Conservation (phyloP, 2,888 invertebrate genomes). For the Lochmaea crataegi region DNA sequence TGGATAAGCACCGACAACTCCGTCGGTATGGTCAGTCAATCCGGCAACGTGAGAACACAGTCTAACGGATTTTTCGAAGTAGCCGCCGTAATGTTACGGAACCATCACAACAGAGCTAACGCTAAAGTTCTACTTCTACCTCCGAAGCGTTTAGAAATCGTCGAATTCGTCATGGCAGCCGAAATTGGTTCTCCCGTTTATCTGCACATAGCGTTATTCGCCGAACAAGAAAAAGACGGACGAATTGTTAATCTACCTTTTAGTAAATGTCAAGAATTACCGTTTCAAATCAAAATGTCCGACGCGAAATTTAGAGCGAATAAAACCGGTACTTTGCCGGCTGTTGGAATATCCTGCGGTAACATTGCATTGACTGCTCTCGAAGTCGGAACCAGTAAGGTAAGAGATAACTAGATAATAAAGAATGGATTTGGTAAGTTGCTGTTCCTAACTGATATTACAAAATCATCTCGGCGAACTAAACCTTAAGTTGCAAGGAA, state of each 20-base stretch:
- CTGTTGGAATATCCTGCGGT: constrained; percentile 71
- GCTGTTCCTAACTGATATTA: too few species aligned
- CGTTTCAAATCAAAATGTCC: constrained; percentile 73
- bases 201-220: constrained; percentile 68
- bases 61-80: constrained; percentile 74
- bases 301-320: constrained; percentile 68
- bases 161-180: constrained; percentile 78
- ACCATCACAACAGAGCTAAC: constrained; percentile 69
- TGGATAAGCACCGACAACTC: constrained; percentile 77
- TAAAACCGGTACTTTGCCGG: constrained; percentile 59
- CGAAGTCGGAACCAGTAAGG: constrained; percentile 71
- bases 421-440: too few species aligned
- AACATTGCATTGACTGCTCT: constrained; percentile 70
- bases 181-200: constrained; percentile 65
- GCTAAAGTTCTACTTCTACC: constrained; percentile 69
- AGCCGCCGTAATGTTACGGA: constrained; percentile 75
- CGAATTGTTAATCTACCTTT: constrained; percentile 69
- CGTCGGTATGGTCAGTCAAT: constrained; percentile 71
- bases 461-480: too few species aligned
- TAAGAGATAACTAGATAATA: too few species aligned
- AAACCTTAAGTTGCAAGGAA: too few species aligned
- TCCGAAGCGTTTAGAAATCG: constrained; percentile 75
- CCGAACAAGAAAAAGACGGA: constrained; percentile 61
- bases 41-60: constrained; percentile 70
- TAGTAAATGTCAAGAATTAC: constrained; percentile 74